phyloP scores from a whole-genome alignment of 2,113 vertebrate genomes.

The Chamaea fasciata region DNA sequence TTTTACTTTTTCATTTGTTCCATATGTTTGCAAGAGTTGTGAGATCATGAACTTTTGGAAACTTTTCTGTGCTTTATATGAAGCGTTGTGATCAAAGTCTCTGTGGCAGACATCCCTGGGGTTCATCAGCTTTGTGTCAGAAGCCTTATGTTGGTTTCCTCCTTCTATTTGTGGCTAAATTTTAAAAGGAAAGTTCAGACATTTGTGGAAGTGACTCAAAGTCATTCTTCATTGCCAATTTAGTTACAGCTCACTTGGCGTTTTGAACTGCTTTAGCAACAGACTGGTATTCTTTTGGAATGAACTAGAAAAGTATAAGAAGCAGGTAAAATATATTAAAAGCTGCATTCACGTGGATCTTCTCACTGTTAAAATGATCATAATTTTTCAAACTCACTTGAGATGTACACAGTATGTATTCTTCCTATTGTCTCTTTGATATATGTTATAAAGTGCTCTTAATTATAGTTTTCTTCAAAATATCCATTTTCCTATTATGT shows the following conservation, averaged over 20 bases:
- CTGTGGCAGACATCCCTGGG: neutral
- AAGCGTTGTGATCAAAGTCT: constrained; percentile 13
- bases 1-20: neutral
- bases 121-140: constrained; percentile 38
- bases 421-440: neutral
- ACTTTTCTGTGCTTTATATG: constrained; percentile 17
- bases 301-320: constrained; percentile 52
- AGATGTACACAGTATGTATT: constrained; percentile 11
- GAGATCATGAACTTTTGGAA: constrained; percentile 13
- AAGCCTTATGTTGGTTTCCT: neutral
- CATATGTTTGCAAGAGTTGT: neutral
- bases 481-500: constrained; percentile 13
- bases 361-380: neutral
- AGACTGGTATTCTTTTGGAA: constrained; percentile 61
- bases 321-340: constrained; percentile 63
- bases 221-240: constrained; percentile 38
- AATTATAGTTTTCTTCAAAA: constrained; percentile 29
- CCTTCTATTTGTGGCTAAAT: constrained; percentile 43
- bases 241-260: constrained; percentile 25
- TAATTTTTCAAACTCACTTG: neutral
- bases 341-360: constrained; percentile 8
- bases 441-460: constrained; percentile 1
- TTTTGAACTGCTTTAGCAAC: constrained; percentile 44
- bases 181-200: constrained; percentile 50
- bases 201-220: constrained; percentile 24